Evolutionary conservation across 2,888 invertebrate genomes (phyloP), one percentile per base, ranked within the genome.

Genomic region (Caradrina kadenii): DNA sequence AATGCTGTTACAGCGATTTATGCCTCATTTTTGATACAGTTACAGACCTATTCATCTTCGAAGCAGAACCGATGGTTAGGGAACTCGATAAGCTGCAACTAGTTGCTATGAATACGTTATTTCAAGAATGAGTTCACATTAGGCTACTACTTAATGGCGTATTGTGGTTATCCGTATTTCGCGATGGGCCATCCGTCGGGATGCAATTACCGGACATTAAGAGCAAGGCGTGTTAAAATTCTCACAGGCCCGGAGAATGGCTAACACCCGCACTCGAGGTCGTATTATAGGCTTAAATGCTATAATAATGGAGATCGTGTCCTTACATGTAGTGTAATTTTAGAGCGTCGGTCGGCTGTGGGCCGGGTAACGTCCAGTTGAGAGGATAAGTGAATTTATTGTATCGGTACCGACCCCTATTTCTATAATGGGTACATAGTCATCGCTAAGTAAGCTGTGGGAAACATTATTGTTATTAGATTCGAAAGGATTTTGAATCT

Each of bases 211-310:
- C 73, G 86, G 84, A 87, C 91, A 93, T 93, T 93, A 93, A 91
- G 92, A 90, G 83, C 89, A 85, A 83, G 86, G 89, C 90, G 91
- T 91, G 92, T 92, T 91, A 92, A 93, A 93, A 93, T 93, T 93
- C 92, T 91, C 91, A 91, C 92, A 91, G 87, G 85, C 87, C 85
- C 87, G 84, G 88, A 90, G 90, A 92, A 92, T 88, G 91, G 89
- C 89, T 90, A 88, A 88, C 90, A 89, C 88, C 89, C 87, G 88
- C 84, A 86, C 87, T 87, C 86, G 88, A 90, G 91, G 88, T 90
- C 89, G 87, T 86, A 89, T 90, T 90, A 90, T 88, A 88, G 87
- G 81, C 89, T 91, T 92, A 92, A 92, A 92, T 88, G 90, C 87
- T 88, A 87, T 91, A 89, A 91, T 92, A 91, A 92, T 89, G 89